A percentile compares a stretch with the other conserved stretches of the same genome.
Evolutionary conservation across 2,888 invertebrate genomes (phyloP).

Genomic region (Rhingia campestris): DNA sequence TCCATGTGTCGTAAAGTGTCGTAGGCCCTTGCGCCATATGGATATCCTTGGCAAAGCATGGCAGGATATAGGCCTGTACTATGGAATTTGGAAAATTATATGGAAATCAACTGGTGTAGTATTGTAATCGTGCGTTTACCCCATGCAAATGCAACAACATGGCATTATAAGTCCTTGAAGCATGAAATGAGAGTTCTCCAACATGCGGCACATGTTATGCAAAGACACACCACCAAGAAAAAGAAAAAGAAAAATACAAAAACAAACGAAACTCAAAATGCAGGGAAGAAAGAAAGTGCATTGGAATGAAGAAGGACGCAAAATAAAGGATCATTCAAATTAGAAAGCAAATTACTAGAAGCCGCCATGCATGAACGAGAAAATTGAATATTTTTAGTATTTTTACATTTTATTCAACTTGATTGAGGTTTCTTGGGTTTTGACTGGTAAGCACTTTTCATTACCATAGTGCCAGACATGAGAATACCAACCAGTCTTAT

Average conservation of each 20-base stretch:
- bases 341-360: no score
- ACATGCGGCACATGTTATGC: conserved; percentile 54
- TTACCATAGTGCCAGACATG: no score
- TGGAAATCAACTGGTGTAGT: conserved; percentile 64
- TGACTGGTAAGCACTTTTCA: no score
- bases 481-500: no score
- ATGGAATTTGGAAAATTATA: conserved; percentile 52
- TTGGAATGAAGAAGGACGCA: not conserved
- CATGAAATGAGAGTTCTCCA: conserved; percentile 63
- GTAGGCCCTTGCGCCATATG: conserved; percentile 45
- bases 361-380: no score
- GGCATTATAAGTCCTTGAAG: conserved; percentile 45
- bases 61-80: not conserved
- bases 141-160: conserved; percentile 49
- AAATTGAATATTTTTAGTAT: no score
- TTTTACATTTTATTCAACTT: no score
- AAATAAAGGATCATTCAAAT: no score
- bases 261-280: not conserved
- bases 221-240: not conserved
- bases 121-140: conserved; percentile 13
- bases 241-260: not conserved
- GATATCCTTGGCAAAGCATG: conserved; percentile 11
- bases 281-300: conserved; percentile 2
- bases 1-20: conserved; percentile 21
- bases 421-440: no score